phyloP scores from a whole-genome alignment of 2,797 vertebrate genomes.

The Mycteria americana region DNA sequence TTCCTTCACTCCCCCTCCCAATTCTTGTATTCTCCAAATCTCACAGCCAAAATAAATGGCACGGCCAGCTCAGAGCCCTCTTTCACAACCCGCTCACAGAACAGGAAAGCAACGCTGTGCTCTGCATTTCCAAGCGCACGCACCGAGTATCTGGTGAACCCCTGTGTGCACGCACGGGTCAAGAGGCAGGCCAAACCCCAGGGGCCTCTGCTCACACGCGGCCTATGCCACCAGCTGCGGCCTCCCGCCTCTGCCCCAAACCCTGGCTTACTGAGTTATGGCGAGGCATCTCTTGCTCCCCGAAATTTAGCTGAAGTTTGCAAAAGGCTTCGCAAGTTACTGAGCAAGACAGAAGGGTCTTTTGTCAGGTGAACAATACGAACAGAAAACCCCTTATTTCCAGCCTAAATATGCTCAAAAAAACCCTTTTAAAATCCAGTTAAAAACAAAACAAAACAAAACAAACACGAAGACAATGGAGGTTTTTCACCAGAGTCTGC shows the following conservation, averaged over 20 bases:
- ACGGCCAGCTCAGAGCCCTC: not conserved
- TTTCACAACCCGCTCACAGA: not conserved
- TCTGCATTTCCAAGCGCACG: accelerated
- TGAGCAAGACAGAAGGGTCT: not conserved
- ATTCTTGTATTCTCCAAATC: not conserved
- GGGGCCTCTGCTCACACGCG: accelerated
- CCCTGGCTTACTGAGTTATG: accelerated
- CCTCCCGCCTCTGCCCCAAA: not conserved
- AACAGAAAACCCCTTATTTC: not conserved
- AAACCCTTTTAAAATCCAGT: not conserved
- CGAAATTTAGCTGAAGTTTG: accelerated
- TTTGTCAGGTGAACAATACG: not conserved
- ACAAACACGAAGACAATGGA: not conserved
- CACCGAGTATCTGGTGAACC: accelerated
- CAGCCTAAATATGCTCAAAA: not conserved
- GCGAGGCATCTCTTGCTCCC: accelerated
- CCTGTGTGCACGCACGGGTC: accelerated
- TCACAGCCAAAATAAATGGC: too few relatives aligned
- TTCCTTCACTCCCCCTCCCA: not conserved
- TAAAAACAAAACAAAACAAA: not conserved
- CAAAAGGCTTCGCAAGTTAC: not conserved
- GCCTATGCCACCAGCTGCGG: not conserved
- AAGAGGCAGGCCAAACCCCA: not conserved
- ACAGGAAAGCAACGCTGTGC: accelerated
- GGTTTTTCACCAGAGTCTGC: not conserved